Evolutionary conservation across 2,797 vertebrate genomes (phyloP), one percentile per base, ranked within the genome.

Genomic region (Anguilla pacifica): DNA sequence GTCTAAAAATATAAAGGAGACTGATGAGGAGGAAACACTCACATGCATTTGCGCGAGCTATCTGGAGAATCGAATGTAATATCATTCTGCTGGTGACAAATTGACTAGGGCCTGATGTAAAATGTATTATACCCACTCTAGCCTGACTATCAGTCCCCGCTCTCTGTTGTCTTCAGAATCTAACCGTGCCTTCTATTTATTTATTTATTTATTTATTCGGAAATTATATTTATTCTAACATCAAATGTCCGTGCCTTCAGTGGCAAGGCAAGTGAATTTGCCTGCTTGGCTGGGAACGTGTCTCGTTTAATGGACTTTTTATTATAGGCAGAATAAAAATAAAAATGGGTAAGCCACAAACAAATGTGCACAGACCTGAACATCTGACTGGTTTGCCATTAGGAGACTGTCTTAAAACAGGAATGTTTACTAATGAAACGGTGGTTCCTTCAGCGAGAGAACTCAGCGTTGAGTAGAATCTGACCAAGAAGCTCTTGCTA

Each of bases 1-100:
- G 96, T 97, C 98, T 98, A 98, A 98, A 98, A 98, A 98, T 98
- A 98, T 97, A 97, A 97, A 96, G 95, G 96, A 97, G 96, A 97
- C 96, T 97, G 98, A 98, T 97, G 97, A 97, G 96, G 96, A 97
- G 96, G 96, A 95, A 97, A 96, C 94, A 93, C 93, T 93, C 95
- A 94, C 94, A 95, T 92, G 94, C 92, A 93, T 96, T 95, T 94
- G 94, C 95, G 94, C 95, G 94, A 96, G 96, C 96, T 97, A 97
- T 97, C 96, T 96, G 87, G 81, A 89, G 89, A 83, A 90, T 94
- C 85, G 91, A 93, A 95, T 94, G 95, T 94, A 95, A 96, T 96
- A 95, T 93, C 93, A 94, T 95, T 93, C 89, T 86, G 91, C 83
- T 88, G 74, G 94, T 96, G 94, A 94, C 94, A 95, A 96, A 96